Conservation (phyloP, 2,888 invertebrate species). For the Cactoblastis cactorum region DNA sequence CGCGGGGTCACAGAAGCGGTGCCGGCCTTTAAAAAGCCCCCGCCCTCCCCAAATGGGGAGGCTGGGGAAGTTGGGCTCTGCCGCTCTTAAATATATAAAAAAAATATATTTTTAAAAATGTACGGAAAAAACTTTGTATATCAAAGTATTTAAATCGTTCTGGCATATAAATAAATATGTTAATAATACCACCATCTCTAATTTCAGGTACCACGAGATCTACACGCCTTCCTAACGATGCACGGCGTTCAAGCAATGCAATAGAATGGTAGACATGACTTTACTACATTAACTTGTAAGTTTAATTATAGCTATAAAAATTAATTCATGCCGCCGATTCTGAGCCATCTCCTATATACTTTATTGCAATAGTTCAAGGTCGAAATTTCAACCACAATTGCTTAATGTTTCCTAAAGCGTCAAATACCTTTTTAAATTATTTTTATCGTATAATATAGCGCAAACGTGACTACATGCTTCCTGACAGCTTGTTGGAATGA, state of each 20-base stretch:
- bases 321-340: background rate
- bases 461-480: background rate
- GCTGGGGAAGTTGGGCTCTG: no score
- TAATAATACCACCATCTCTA: background rate
- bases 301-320: background rate
- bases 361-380: background rate
- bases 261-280: background rate
- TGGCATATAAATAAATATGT: background rate
- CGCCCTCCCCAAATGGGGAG: no score
- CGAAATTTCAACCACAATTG: background rate
- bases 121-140: no score
- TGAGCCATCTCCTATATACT: background rate
- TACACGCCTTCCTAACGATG: slow-evolving; percentile 89
- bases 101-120: no score
- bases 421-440: background rate
- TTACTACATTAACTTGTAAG: background rate
- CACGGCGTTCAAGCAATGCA: slow-evolving; percentile 79
- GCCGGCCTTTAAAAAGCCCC: no score
- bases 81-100: no score
- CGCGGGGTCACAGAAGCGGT: no score
- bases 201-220: slow-evolving; percentile 82
- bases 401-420: no score
- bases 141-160: no score
- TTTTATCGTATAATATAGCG: background rate
- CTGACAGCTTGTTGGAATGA: background rate